Evolutionary conservation across 2,797 vertebrate genomes (phyloP).

Genomic region (Gallinago nigripennis): DNA sequence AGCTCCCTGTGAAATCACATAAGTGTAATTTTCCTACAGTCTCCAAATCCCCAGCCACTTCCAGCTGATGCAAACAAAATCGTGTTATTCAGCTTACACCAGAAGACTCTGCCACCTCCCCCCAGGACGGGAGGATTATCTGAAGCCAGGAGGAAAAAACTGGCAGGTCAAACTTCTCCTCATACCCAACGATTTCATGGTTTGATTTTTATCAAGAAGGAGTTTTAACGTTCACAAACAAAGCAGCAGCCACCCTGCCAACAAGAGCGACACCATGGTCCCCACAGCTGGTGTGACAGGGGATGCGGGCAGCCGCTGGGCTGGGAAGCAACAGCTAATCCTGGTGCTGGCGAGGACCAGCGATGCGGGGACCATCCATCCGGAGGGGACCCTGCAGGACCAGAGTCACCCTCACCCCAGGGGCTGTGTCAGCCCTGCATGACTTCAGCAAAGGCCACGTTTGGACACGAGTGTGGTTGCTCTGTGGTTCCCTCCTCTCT

Average conservation of each 20-base stretch:
- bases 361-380: fast-evolving
- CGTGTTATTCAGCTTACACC: background rate
- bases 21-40: background rate
- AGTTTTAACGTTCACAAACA: background rate
- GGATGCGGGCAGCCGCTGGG: fast-evolving
- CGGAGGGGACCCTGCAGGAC: fast-evolving
- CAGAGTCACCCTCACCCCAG: background rate
- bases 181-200: background rate
- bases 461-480: fast-evolving
- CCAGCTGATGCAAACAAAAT: background rate
- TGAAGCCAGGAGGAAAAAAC: background rate
- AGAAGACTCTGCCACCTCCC: background rate
- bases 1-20: background rate
- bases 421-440: fast-evolving
- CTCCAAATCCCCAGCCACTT: background rate
- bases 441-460: background rate
- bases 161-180: background rate
- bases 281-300: fast-evolving
- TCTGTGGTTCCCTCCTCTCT: background rate
- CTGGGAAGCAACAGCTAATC: background rate
- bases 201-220: background rate
- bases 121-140: background rate
- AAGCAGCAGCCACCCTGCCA: background rate
- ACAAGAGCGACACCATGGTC: fast-evolving
- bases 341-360: background rate